A percentile compares a stretch with the other conserved stretches of the same genome.
phyloP scores from a whole-genome alignment of 2,797 vertebrate genomes.

The Sebastes oblongus region DNA sequence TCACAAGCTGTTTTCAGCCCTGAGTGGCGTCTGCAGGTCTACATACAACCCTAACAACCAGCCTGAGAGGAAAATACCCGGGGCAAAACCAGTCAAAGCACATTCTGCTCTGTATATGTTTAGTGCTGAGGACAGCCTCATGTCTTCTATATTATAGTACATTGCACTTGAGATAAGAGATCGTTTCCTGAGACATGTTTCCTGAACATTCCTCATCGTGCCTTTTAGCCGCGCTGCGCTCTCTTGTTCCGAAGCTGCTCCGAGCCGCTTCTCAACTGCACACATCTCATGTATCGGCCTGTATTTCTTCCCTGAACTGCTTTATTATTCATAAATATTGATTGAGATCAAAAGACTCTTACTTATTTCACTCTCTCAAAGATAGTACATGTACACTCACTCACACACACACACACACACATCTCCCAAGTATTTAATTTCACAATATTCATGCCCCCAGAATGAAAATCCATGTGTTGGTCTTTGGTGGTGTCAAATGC shows the following conservation, averaged over 20 bases:
- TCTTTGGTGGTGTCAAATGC: conserved; percentile 34
- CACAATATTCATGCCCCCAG: conserved; percentile 10
- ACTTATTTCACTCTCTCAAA: conserved; percentile 40
- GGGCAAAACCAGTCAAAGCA: background rate
- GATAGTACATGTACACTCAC: background rate
- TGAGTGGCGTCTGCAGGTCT: background rate
- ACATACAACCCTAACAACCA: background rate
- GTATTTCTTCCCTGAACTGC: conserved; percentile 31
- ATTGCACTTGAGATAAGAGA: background rate
- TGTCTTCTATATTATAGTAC: background rate
- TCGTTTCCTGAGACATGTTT: background rate
- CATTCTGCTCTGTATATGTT: background rate
- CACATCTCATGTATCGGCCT: conserved; percentile 12
- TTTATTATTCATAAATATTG: conserved; percentile 66
- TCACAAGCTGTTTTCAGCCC: background rate
- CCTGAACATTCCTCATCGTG: background rate
- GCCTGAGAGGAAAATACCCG: background rate
- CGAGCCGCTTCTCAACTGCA: conserved; percentile 8
- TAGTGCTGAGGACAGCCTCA: background rate
- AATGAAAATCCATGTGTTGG: conserved; percentile 37
- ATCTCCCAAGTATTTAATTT: conserved; percentile 6
- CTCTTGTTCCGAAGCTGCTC: conserved; percentile 1
- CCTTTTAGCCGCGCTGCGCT: background rate
- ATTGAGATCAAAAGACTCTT: conserved; percentile 56
- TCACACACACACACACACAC: background rate